Base-by-base conservation (phyloP, 2,888 invertebrate species). In the Patella ulyssiponensis region DNA sequence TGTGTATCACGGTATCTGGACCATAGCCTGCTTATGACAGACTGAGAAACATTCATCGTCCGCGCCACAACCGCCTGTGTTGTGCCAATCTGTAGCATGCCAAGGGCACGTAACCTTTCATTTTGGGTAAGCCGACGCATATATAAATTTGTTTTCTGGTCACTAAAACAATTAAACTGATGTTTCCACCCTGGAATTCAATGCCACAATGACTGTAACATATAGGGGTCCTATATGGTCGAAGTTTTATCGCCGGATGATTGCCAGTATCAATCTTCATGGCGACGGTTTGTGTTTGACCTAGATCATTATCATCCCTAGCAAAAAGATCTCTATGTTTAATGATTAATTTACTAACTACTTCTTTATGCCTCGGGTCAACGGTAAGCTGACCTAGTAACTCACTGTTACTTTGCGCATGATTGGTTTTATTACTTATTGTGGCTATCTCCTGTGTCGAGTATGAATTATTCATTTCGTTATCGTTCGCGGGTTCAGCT, bases 211-310 rank as follows among this genome's bases (percentile, higher is more conserved):
- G 80, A 27, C 2, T n/a, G n/a, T n/a, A n/a, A n/a, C n/a, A n/a
- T n/a, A n/a, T n/a, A n/a, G 82, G 82, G 7, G 79, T 76, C 20
- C 80, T 58, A 52, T 81, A 81, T 15, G 82, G 80, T 71, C 54
- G 54, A 7, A 75, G 9, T 56, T 80, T 80, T 15, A 82, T 78
- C 1, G 82, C 81, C 14, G 58, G 51, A 20, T 77, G 76, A 56
- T 79, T 52, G 27, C 74, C 74, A 3, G 58, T 74, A 44, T 64
- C 58, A 1, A 64, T 74, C 15, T 27, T 74, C 80, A 80, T 78
- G 12, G 12, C 72, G 0, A 80, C 73, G 17, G 80, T 80, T 15
- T 79, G 64, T 14, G 80, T 78, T 2, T 76, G 73, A 5, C 78
- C 76, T 17, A 82, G 73, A 2, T 80, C 75, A 17, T 56, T 64